A percentile compares a stretch with the other conserved stretches of the same genome.
Evolutionary conservation across 1,140 invertebrate genomes (phyloP).

Genomic region (Micrasema minimum): DNA sequence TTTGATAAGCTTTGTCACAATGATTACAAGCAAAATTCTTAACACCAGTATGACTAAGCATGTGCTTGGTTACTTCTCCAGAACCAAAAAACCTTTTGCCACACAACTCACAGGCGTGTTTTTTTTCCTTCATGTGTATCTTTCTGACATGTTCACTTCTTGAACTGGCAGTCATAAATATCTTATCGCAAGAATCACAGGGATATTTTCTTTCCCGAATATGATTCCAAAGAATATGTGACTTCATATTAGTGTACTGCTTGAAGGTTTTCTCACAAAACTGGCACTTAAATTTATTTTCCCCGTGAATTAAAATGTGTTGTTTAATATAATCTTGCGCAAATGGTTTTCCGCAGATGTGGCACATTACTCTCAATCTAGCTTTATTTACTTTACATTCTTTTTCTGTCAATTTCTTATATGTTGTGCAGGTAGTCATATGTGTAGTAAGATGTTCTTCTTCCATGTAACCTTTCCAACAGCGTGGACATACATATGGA

Average conservation of each 20-base stretch:
- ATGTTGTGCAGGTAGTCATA: slow-evolving; percentile 37
- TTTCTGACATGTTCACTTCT: slow-evolving; percentile 62
- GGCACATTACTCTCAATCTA: slow-evolving; percentile 54
- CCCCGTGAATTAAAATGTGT: slow-evolving; percentile 64
- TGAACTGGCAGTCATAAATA: slow-evolving; percentile 64
- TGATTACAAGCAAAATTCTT: slow-evolving; percentile 62
- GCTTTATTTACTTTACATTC: slow-evolving; percentile 56
- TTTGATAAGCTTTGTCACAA: slow-evolving; percentile 65
- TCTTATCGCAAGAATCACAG: slow-evolving; percentile 63
- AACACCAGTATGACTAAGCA: slow-evolving; percentile 61
- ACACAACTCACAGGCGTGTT: slow-evolving; percentile 63
- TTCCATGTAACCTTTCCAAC: slow-evolving; percentile 63
- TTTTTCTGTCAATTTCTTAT: slow-evolving; percentile 55
- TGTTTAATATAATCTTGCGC: slow-evolving; percentile 62
- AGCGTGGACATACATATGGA: slow-evolving; percentile 63
- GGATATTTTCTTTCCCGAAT: slow-evolving; percentile 62
- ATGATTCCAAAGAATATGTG: slow-evolving; percentile 64
- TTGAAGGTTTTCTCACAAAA: slow-evolving; percentile 65
- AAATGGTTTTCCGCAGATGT: slow-evolving; percentile 65
- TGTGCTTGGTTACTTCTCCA: slow-evolving; percentile 62
- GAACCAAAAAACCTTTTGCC: slow-evolving; percentile 64
- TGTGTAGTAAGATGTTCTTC: slow-evolving; percentile 57
- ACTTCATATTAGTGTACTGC: slow-evolving; percentile 62
- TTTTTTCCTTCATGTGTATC: slow-evolving; percentile 65
- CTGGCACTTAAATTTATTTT: slow-evolving; percentile 61